Conservation (phyloP, 1,140 invertebrate species). For the Hyles vespertilio region DNA sequence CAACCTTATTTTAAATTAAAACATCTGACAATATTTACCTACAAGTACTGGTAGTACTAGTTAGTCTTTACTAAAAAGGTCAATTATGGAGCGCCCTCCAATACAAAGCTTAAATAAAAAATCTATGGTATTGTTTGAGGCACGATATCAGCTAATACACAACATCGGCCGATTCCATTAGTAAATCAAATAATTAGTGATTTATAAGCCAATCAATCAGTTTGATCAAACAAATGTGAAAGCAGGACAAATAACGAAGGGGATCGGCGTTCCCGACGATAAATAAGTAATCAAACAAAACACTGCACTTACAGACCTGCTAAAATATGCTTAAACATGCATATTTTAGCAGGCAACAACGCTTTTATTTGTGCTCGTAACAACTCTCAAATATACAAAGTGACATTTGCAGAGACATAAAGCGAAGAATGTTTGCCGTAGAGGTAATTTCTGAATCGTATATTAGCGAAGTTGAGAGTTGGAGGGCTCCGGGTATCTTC, state of each 20-base stretch:
- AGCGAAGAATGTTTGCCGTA: conserved; percentile 29
- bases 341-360: too few relatives aligned
- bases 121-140: too few relatives aligned
- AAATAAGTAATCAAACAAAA: conserved; percentile 31
- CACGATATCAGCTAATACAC: too few relatives aligned
- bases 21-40: too few relatives aligned
- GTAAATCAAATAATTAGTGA: too few relatives aligned
- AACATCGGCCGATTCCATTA: too few relatives aligned
- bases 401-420: conserved; percentile 27
- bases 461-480: conserved; percentile 30
- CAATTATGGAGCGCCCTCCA: too few relatives aligned
- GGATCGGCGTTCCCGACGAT: conserved; percentile 1
- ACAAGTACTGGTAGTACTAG: too few relatives aligned
- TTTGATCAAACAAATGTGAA: background rate
- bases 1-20: too few relatives aligned
- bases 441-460: conserved; percentile 36
- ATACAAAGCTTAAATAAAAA: too few relatives aligned
- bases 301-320: conserved; percentile 17
- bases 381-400: conserved; percentile 32
- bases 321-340: conserved; percentile 25
- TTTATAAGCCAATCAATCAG: too few relatives aligned
- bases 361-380: conserved; percentile 29
- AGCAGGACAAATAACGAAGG: background rate
- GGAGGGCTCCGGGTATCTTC: conserved; percentile 8
- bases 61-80: too few relatives aligned